phyloP scores from a whole-genome alignment of 1,140 invertebrate species.

The Frieseomelitta varia region DNA sequence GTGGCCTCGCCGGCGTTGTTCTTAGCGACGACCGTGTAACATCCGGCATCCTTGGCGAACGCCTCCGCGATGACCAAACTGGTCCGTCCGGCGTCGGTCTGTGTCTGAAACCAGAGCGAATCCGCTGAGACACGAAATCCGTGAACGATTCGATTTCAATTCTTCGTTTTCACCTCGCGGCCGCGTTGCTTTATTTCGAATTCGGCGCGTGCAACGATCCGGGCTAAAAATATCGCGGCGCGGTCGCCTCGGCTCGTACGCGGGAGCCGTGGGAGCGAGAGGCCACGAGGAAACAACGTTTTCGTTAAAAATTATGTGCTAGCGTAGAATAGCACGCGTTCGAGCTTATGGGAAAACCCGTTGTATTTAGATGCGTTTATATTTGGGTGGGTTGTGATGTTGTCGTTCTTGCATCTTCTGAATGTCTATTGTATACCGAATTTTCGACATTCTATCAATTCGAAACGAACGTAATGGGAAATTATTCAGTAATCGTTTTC shows the following conservation, averaged over 20 bases:
- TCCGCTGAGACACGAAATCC: conserved; percentile 27
- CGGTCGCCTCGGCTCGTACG: not conserved
- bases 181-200: conserved; percentile 67
- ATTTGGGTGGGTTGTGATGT: not conserved
- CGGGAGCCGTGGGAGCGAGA: conserved; percentile 10
- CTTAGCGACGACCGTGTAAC: conserved; percentile 85
- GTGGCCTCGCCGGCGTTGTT: conserved; percentile 86
- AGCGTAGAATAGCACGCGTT: not conserved
- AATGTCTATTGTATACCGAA: too few relatives aligned
- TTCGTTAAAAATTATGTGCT: not conserved
- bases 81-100: conserved; percentile 84
- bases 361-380: not conserved
- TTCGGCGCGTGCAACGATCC: conserved; percentile 64
- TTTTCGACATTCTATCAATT: too few relatives aligned
- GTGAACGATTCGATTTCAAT: conserved; percentile 46
- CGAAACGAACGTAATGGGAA: too few relatives aligned
- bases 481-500: too few relatives aligned
- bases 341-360: not conserved
- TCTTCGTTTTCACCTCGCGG: conserved; percentile 39
- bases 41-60: conserved; percentile 87
- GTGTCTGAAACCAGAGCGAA: conserved; percentile 81
- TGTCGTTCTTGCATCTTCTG: too few relatives aligned
- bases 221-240: conserved; percentile 64
- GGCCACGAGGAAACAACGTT: conserved; percentile 21
- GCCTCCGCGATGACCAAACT: conserved; percentile 87